These are phyloP conservation scores for Carcinoscorpius rotundicauda DNA, from an alignment of 1,140 invertebrate species.

Conservation along the genomic window DNA sequence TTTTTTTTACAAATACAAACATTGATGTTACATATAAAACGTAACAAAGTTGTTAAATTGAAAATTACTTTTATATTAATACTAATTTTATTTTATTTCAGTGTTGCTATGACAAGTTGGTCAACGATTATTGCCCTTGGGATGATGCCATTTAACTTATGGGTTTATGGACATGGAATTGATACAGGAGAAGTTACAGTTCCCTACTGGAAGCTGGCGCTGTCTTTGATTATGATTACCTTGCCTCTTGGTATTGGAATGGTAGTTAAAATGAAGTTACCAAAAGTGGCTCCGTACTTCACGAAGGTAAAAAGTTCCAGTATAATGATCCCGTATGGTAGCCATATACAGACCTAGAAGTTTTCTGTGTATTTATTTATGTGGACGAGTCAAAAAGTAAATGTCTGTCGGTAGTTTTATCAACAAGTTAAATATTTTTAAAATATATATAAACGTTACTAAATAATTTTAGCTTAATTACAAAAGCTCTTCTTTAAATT, in stretches of 20 bases:
- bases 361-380: no score
- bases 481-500: no score
- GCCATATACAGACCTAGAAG: no score
- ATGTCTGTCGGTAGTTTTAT: no score
- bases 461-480: no score
- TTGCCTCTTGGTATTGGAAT: conserved; percentile 29
- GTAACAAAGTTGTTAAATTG: no score
- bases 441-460: no score
- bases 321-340: no score
- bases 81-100: conserved; percentile 16
- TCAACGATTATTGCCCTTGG: conserved; percentile 28
- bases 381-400: no score
- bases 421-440: not conserved
- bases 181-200: conserved; percentile 24
- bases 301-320: conserved; percentile 21
- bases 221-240: conserved; percentile 27
- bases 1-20: no score
- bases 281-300: conserved; percentile 27
- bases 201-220: conserved; percentile 30
- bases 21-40: no score
- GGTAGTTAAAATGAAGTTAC: conserved; percentile 27
- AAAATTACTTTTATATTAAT: no score
- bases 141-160: conserved; percentile 31
- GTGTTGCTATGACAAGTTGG: conserved; percentile 31
- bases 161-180: conserved; percentile 29